Conservation (phyloP, 2,113 vertebrate species). For the Madoqua kirkii region DNA sequence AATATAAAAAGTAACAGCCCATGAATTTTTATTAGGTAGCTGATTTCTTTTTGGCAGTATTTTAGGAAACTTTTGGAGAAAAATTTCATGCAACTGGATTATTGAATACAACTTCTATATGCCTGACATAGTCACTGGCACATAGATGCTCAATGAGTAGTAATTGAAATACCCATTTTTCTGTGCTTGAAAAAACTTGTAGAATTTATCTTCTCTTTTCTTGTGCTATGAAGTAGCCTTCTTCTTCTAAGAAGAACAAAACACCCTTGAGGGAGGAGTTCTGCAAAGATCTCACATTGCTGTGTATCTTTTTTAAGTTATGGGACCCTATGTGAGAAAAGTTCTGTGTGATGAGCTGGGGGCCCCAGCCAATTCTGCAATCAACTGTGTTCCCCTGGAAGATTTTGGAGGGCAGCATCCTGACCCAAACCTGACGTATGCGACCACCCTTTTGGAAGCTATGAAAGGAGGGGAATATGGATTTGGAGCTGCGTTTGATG, state of each 20-base stretch:
- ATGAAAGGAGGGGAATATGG: constrained; percentile 98
- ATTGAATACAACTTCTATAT: not conserved
- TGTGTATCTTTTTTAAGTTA: constrained; percentile 82
- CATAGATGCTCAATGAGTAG: not conserved
- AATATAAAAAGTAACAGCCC: not conserved
- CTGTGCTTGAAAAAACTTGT: not conserved
- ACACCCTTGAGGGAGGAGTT: not conserved
- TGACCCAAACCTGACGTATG: constrained; percentile 94
- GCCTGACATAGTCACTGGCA: not conserved
- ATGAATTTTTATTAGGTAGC: not conserved
- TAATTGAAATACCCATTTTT: not conserved
- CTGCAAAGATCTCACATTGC: constrained; percentile 46
- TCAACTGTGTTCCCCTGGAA: constrained; percentile 95
- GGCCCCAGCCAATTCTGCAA: constrained; percentile 96
- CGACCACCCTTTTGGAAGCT: constrained; percentile 91
- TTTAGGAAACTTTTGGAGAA: constrained; percentile 10
- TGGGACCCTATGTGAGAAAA: constrained; percentile 97
- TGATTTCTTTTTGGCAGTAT: constrained; percentile 15
- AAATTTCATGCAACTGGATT: not conserved
- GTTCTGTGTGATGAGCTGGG: constrained; percentile 97
- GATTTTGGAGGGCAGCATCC: constrained; percentile 96
- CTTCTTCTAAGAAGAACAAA: not conserved
- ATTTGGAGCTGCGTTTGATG: constrained; percentile 98
- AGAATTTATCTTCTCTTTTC: not conserved
- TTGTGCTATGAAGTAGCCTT: not conserved